These are phyloP conservation scores for Linepithema humile DNA, from an alignment of 1,140 invertebrate species.

Conservation along the genomic window DNA sequence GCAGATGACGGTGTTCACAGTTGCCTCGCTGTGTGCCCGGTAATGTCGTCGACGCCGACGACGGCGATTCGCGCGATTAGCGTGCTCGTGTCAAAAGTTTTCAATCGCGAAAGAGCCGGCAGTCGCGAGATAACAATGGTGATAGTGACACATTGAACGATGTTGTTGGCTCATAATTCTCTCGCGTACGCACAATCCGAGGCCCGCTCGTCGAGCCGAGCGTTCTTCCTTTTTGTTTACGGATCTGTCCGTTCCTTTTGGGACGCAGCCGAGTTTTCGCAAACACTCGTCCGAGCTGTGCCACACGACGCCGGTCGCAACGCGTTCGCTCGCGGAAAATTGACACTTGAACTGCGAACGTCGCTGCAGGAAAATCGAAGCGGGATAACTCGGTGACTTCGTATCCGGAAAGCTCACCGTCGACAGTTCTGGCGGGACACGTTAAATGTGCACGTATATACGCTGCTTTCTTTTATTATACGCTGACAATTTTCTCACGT, in stretches of 20 bases:
- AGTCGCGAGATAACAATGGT: background rate
- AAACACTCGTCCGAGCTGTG: too few relatives aligned
- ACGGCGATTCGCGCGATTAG: background rate
- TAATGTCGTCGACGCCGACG: background rate
- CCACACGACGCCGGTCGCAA: too few relatives aligned
- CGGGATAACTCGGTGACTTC: too few relatives aligned
- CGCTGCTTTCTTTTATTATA: too few relatives aligned
- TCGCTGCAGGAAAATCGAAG: too few relatives aligned
- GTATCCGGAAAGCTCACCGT: too few relatives aligned
- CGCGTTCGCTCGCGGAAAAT: too few relatives aligned
- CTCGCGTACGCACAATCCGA: background rate
- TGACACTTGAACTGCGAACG: too few relatives aligned
- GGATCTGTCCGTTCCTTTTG: background rate
- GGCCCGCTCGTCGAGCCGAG: background rate
- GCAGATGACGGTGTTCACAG: background rate
- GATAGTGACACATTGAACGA: background rate
- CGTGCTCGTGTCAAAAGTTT: constrained; percentile 33
- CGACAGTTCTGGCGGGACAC: too few relatives aligned
- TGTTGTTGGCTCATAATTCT: constrained; percentile 31
- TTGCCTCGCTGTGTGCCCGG: background rate
- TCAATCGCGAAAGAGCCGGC: background rate
- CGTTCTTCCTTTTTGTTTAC: background rate
- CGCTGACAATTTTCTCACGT: too few relatives aligned
- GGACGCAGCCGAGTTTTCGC: background rate
- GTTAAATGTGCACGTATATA: too few relatives aligned